Base-by-base conservation (phyloP, 2,113 vertebrate species). In the Dendrocopos noguchii region DNA sequence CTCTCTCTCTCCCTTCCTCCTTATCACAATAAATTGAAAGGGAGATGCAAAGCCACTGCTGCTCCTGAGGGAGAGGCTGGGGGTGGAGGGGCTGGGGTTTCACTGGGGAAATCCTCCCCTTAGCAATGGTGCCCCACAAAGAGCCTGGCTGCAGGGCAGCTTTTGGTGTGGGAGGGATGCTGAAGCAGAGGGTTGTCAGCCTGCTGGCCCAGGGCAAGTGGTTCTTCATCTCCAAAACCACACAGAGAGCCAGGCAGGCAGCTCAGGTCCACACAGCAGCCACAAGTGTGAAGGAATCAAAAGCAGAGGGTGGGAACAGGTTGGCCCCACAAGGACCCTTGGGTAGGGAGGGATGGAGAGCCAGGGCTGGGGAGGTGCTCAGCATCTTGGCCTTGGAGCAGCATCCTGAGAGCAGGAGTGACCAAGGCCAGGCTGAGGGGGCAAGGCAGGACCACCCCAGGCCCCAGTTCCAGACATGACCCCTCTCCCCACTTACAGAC, bases 11-110 rank as follows among this genome's bases (percentile, higher is more conserved):
- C 53, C 52, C 72, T 93, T 64, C 64, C 84, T 57, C 84, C 81
- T 93, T 95, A 65, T 55, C 66, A 92, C 96, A 97, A 93, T 77
- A 96, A 95, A 93, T 86, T 29, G 87, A 68, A 72, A 86, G 84
- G 78, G 77, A 87, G 93, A 91, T 39, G 61, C 79, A 22, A 76
- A 94, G 79, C 70, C 91, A 65, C 73, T 7, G 4, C 75, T 56
- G 72, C 86, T 94, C 73, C 88, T 39, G 29, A 7, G 88, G 85
- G 89, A 91, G 77, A 18, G 36, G 36, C 8, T 36, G 36, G 36
- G 14, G 39, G 42, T 6, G 6, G 4, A 46, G 72, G 67, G 59
- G 28, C 25, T 3, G 1, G 28, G 52, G 15, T 22, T 68, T 68
- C 12, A 0, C 80, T 50, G 29, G 42, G 80, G 70, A 36, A 13